A percentile compares a stretch with the other conserved stretches of the same genome.
These are phyloP conservation scores for Hydractinia symbiolongicarpus DNA, from an alignment of 30 jellyfish, hydroid and myxozoan genomes.

Conservation along the genomic window DNA sequence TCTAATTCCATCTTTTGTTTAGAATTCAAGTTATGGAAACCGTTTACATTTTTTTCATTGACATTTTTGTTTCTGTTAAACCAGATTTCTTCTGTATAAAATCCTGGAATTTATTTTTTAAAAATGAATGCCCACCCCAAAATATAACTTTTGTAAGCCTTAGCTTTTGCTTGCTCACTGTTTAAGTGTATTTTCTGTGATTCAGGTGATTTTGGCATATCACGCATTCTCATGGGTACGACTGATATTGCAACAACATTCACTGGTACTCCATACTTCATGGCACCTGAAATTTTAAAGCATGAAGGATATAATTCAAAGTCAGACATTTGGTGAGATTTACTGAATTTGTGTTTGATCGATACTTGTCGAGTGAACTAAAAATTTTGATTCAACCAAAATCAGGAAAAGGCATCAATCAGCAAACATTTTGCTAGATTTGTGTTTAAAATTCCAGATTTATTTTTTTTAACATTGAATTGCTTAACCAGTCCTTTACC, in stretches of 20 bases:
- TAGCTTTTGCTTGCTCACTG: not conserved
- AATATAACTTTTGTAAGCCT: not conserved
- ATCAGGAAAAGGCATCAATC: too few relatives aligned
- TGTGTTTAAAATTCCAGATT: too few relatives aligned
- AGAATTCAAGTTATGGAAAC: too few relatives aligned
- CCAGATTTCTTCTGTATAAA: not conserved
- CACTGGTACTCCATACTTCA: slow-evolving; percentile 96
- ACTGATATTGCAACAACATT: slow-evolving; percentile 91
- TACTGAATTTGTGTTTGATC: not conserved
- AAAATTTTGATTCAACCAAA: too few relatives aligned
- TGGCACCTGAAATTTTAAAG: slow-evolving; percentile 90
- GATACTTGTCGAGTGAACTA: not conserved
- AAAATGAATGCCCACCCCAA: not conserved
- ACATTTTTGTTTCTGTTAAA: too few relatives aligned
- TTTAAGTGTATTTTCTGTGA: not conserved
- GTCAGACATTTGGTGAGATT: slow-evolving; percentile 75
- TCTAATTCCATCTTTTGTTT: too few relatives aligned
- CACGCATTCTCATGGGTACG: slow-evolving; percentile 75
- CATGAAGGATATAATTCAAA: slow-evolving; percentile 86
- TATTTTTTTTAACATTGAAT: too few relatives aligned
- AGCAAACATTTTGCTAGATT: too few relatives aligned
- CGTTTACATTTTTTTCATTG: too few relatives aligned
- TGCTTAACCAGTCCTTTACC: too few relatives aligned
- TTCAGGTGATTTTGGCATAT: slow-evolving; percentile 91
- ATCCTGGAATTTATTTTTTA: not conserved